Percentiles rank a stretch among this genome's conserved stretches.
Conservation (phyloP, 1,140 invertebrate genomes). For the Trichoplusia ni region DNA sequence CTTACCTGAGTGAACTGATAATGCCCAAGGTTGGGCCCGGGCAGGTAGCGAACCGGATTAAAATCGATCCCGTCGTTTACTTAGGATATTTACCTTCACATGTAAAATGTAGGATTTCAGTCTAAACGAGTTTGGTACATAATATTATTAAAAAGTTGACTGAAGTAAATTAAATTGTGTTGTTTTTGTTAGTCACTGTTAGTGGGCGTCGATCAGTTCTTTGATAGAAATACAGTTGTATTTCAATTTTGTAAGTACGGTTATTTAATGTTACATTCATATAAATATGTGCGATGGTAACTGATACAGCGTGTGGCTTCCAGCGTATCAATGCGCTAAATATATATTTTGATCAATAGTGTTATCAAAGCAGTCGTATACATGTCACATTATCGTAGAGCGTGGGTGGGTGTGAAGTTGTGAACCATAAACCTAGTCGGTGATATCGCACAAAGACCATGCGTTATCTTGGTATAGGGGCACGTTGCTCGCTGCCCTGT, state of each 20-base stretch:
- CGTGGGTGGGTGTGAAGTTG: slow-evolving; percentile 40
- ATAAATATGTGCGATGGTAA: not conserved
- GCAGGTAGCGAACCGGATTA: slow-evolving; percentile 66
- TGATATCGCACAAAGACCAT: slow-evolving; percentile 30
- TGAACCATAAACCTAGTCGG: slow-evolving; percentile 38
- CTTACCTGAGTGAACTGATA: slow-evolving; percentile 63
- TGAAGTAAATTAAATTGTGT: too few species aligned
- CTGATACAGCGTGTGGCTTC: not conserved
- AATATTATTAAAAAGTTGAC: too few species aligned
- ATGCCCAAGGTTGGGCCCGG: slow-evolving; percentile 42
- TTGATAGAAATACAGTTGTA: too few species aligned
- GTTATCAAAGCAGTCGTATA: slow-evolving; percentile 24
- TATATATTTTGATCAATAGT: slow-evolving; percentile 24
- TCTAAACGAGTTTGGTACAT: too few species aligned
- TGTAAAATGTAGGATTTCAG: slow-evolving; percentile 6
- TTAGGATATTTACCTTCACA: slow-evolving; percentile 31
- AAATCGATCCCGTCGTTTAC: slow-evolving; percentile 46
- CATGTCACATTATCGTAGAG: slow-evolving; percentile 32
- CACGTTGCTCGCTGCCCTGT: slow-evolving; percentile 15
- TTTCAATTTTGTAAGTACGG: too few species aligned
- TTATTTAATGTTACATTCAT: too few species aligned
- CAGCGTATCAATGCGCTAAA: slow-evolving; percentile 4
- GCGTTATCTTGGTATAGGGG: slow-evolving; percentile 20
- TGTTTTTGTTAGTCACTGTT: too few species aligned
- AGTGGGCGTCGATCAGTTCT: too few species aligned